Evolutionary conservation across 2,888 invertebrate species (phyloP).

Genomic region (Tetanocera ferruginea): DNA sequence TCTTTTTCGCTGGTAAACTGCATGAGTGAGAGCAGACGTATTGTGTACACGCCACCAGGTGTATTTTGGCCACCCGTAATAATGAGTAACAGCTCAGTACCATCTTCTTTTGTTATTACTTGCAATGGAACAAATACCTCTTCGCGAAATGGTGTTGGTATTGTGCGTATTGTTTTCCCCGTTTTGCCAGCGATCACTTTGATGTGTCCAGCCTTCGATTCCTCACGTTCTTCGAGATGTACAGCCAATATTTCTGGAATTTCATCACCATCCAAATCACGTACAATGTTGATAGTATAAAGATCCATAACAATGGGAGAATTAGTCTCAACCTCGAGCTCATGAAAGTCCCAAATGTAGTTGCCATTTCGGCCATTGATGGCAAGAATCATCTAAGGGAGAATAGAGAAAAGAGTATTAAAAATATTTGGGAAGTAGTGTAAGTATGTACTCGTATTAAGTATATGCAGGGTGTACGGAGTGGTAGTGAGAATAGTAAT

Average conservation of each 20-base stretch:
- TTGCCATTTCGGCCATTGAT: conserved; percentile 78
- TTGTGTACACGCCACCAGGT: conserved; percentile 78
- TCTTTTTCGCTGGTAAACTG: conserved; percentile 71
- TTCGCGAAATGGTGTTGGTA: conserved; percentile 76
- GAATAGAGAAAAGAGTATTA: neutral
- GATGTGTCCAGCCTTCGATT: conserved; percentile 75
- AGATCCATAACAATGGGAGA: conserved; percentile 73
- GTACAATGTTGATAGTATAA: conserved; percentile 79
- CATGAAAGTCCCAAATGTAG: conserved; percentile 74
- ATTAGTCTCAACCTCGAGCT: conserved; percentile 68
- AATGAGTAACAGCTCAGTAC: conserved; percentile 76
- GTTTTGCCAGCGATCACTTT: conserved; percentile 79
- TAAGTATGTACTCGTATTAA: too few species aligned
- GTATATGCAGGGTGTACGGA: too few species aligned
- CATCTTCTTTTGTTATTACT: conserved; percentile 74
- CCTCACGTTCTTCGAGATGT: conserved; percentile 74
- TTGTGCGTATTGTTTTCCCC: conserved; percentile 75
- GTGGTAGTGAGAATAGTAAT: too few species aligned
- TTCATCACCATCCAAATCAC: conserved; percentile 79
- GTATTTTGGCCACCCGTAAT: conserved; percentile 82
- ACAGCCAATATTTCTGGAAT: conserved; percentile 79
- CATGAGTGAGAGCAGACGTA: conserved; percentile 73
- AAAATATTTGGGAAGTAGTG: too few species aligned
- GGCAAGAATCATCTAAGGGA: conserved; percentile 74
- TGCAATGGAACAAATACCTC: conserved; percentile 83